Conservation (phyloP, 2,113 vertebrate genomes). For the Campylomormyrus tamandua region DNA sequence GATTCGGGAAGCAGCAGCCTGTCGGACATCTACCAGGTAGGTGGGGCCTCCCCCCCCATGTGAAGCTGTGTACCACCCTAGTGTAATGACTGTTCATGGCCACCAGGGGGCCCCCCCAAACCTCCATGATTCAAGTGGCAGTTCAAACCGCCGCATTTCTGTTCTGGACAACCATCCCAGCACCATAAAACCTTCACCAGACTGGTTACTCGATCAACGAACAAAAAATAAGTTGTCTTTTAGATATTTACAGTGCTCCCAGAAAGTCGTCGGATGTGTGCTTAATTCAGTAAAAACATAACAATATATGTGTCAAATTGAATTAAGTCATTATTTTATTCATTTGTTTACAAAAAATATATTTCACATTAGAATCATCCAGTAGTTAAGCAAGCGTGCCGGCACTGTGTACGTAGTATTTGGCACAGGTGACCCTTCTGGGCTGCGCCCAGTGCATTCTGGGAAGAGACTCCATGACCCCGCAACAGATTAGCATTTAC, state of each 20-base stretch:
- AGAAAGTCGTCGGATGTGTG: background rate
- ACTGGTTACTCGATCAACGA: background rate
- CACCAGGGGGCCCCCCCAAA: background rate
- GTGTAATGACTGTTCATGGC: background rate
- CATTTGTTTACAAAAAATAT: background rate
- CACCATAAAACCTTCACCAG: background rate
- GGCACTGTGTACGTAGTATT: background rate
- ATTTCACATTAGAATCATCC: background rate
- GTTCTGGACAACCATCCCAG: background rate
- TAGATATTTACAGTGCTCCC: background rate
- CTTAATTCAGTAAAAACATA: background rate
- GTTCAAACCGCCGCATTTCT: background rate
- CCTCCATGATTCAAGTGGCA: background rate
- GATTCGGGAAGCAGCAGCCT: conserved; percentile 99
- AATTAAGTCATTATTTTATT: no score
- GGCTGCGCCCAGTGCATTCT: background rate
- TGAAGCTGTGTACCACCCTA: background rate
- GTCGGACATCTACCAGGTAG: conserved; percentile 99
- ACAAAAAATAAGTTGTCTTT: background rate
- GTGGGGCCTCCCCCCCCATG: conserved; percentile 13
- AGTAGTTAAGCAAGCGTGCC: background rate
- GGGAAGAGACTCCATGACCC: background rate
- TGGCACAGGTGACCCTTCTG: background rate
- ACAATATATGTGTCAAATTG: no score
- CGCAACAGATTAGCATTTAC: background rate